Conservation (phyloP, 2,113 vertebrate species). For the Xyliphius kryptos region DNA sequence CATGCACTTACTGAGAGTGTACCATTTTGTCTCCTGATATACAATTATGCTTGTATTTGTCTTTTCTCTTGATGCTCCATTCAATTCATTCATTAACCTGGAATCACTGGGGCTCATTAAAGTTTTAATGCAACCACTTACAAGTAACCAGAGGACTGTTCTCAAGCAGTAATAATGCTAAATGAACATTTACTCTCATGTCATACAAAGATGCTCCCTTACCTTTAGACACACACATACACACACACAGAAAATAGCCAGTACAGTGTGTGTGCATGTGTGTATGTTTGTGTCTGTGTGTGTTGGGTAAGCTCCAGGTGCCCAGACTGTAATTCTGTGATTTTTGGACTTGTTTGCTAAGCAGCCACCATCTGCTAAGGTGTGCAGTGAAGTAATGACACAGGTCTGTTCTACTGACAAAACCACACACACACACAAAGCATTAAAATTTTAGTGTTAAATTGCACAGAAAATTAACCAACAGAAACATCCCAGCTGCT, state of each 20-base stretch:
- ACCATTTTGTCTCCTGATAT: neutral
- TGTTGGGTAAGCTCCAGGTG: slow-evolving; percentile 8
- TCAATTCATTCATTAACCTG: neutral
- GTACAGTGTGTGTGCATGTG: neutral
- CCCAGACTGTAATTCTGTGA: slow-evolving; percentile 21
- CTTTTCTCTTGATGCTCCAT: neutral
- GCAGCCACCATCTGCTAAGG: slow-evolving; percentile 22
- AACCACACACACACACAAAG: slow-evolving; percentile 1
- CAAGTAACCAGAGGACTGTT: neutral
- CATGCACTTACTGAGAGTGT: slow-evolving; percentile 14
- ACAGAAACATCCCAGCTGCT: too few relatives aligned
- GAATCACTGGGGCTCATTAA: neutral
- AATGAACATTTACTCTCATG: slow-evolving; percentile 1
- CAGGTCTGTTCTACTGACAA: neutral
- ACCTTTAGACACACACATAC: too few relatives aligned
- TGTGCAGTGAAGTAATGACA: slow-evolving; percentile 14
- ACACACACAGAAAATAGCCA: too few relatives aligned
- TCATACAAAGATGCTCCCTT: neutral
- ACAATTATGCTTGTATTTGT: neutral
- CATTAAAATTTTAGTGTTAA: too few relatives aligned
- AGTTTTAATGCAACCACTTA: slow-evolving; percentile 8
- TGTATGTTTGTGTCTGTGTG: slow-evolving; percentile 1
- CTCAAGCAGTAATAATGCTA: slow-evolving; percentile 3
- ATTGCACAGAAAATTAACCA: too few relatives aligned
- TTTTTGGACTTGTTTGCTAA: slow-evolving; percentile 12